Base-by-base conservation (phyloP, 2,113 vertebrate genomes). In the Elephas maximus region DNA sequence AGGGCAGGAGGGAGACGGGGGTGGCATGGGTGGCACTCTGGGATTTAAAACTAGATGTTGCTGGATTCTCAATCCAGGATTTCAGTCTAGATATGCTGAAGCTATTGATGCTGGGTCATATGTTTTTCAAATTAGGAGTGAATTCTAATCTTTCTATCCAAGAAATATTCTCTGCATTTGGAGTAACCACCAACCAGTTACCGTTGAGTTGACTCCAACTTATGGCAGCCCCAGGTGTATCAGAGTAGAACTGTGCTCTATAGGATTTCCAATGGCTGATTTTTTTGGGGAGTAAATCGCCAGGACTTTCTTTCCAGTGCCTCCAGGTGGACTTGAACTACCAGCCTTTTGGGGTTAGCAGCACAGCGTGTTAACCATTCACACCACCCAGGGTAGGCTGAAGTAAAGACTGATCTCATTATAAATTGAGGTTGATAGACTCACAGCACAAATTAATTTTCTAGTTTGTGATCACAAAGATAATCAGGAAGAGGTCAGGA, bases 61-160 rank as follows among this genome's bases (percentile, higher is more conserved):
- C 96, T 86, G 96, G 97, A 97, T 98, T 98, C 97, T 95, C 95
- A 95, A 97, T 97, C 86, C 69, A 95, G 80, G 85, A 87, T 97
- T 98, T 97, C 82, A 97, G 92, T 97, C 96, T 97, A 91, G 93
- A 83, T 97, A 83, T 96, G 87, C 97, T 90, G 23, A 65, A 6
- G 81, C 21, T 98, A 96, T 98, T 98, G 98, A 98, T 98, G 95
- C 96, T 81, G 88, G 83, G 96, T 98, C 97, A 98, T 98, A 94
- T 98, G 89, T 96, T 98, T 98, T 98, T 98, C 97, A 98, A 98
- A 98, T 98, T 97, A 98, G 97, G 97, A 95, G 90, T 98, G 97
- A 98, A 97, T 98, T 98, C 97, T 98, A 96, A 96, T 97, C 95
- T 77, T 67, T 94, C 97, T 97, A 97, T 97, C 90, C 91, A 92